These are phyloP conservation scores for Heliconius ismenius DNA, from an alignment of 2,888 invertebrate species.

Conservation along the genomic window DNA sequence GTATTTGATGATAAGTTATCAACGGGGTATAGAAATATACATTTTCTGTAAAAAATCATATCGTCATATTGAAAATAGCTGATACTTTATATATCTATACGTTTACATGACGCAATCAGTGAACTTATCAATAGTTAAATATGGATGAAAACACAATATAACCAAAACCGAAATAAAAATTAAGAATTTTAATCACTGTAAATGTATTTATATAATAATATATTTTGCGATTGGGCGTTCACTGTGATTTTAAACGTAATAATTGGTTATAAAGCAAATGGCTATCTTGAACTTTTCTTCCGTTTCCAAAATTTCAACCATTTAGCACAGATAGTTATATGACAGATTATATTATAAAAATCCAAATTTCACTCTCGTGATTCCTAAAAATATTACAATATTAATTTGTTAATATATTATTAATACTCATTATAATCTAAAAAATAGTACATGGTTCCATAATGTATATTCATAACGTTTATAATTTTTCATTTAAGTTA, in stretches of 20 bases:
- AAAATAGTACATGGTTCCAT: no score
- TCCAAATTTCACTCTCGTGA: no score
- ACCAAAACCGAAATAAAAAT: constrained; percentile 60
- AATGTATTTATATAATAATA: constrained; percentile 34
- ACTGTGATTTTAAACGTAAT: constrained; percentile 37
- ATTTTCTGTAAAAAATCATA: constrained; percentile 40
- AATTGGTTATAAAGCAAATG: constrained; percentile 67
- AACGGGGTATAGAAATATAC: constrained; percentile 25
- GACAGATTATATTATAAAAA: neutral
- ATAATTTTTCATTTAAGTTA: no score
- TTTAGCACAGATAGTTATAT: constrained; percentile 42
- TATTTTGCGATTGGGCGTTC: constrained; percentile 39
- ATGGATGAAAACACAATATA: constrained; percentile 73
- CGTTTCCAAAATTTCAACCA: constrained; percentile 55
- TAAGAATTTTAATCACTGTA: constrained; percentile 52
- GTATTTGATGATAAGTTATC: constrained; percentile 8
- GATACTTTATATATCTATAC: constrained; percentile 61
- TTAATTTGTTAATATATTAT: no score
- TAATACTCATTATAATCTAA: no score
- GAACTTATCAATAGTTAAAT: constrained; percentile 67
- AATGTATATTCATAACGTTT: no score
- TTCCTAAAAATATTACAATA: no score
- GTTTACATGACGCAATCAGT: constrained; percentile 80
- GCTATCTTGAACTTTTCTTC: constrained; percentile 66
- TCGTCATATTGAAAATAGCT: constrained; percentile 50